These are phyloP conservation scores for Sinosuthora webbiana DNA, from an alignment of 2,113 vertebrate species.

Conservation along the genomic window DNA sequence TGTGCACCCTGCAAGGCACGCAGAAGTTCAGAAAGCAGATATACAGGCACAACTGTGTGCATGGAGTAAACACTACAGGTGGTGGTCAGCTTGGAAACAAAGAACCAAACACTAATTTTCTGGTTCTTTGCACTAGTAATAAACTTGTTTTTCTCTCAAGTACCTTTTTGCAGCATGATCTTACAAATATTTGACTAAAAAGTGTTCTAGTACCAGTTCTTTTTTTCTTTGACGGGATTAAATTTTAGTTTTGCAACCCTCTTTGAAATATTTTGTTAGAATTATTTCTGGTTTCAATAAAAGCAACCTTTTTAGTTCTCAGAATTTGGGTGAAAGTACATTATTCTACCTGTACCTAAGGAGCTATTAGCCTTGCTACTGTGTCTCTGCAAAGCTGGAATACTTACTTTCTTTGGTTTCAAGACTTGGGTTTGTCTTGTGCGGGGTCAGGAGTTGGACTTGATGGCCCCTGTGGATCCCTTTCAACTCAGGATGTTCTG, in stretches of 20 bases:
- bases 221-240: neutral
- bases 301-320: neutral
- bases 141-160: neutral
- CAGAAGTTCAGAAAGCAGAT: neutral
- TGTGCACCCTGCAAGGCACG: fast-evolving
- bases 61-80: neutral
- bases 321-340: neutral
- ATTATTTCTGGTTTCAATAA: neutral
- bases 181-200: neutral
- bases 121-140: neutral
- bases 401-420: neutral
- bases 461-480: fast-evolving
- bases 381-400: neutral
- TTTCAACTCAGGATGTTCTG: neutral
- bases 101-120: neutral
- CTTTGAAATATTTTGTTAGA: neutral
- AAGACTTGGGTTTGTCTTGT: neutral
- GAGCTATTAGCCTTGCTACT: neutral
- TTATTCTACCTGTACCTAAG: neutral
- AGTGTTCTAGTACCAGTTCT: neutral
- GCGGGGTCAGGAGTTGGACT: neutral
- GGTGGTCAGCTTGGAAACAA: neutral
- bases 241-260: neutral
- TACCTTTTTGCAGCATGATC: neutral
- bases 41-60: neutral